phyloP scores from a whole-genome alignment of 2,888 invertebrate species.

The Lepidocyrtinus sp. region DNA sequence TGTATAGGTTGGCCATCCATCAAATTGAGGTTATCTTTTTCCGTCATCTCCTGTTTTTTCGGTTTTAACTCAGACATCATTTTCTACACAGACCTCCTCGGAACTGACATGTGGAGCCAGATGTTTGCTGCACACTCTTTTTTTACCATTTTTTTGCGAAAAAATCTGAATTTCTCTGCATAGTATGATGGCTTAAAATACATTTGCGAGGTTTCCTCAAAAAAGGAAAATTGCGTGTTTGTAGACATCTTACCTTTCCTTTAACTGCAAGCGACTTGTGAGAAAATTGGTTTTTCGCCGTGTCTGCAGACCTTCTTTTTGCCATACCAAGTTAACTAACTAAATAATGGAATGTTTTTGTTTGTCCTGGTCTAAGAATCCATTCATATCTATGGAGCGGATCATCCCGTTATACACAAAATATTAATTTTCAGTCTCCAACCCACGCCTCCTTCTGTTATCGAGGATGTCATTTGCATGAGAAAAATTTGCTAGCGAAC shows the following conservation, averaged over 20 bases:
- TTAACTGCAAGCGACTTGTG: not conserved
- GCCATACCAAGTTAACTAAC: too few species aligned
- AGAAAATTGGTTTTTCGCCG: not conserved
- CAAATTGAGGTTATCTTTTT: conserved; percentile 46
- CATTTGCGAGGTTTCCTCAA: too few species aligned
- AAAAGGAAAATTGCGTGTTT: too few species aligned
- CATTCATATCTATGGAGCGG: too few species aligned
- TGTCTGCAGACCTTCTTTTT: too few species aligned
- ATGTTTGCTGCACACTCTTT: conserved; percentile 29
- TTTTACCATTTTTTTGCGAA: conserved; percentile 1
- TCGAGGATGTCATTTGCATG: not conserved
- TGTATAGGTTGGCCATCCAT: conserved; percentile 37
- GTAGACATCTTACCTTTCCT: not conserved
- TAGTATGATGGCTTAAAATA: too few species aligned
- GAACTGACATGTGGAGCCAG: conserved; percentile 52
- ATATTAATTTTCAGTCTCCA: not conserved
- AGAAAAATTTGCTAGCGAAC: not conserved
- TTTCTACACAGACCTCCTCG: conserved; percentile 5
- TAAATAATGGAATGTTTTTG: too few species aligned
- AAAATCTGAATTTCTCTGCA: too few species aligned
- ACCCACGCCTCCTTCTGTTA: not conserved
- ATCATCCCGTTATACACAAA: too few species aligned
- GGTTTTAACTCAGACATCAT: conserved; percentile 13
- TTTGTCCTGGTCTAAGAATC: too few species aligned
- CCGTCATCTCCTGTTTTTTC: conserved; percentile 35